Evolutionary conservation across 2,888 invertebrate genomes (phyloP), one percentile per base, ranked within the genome.

Genomic region (Polymixis flavicincta): DNA sequence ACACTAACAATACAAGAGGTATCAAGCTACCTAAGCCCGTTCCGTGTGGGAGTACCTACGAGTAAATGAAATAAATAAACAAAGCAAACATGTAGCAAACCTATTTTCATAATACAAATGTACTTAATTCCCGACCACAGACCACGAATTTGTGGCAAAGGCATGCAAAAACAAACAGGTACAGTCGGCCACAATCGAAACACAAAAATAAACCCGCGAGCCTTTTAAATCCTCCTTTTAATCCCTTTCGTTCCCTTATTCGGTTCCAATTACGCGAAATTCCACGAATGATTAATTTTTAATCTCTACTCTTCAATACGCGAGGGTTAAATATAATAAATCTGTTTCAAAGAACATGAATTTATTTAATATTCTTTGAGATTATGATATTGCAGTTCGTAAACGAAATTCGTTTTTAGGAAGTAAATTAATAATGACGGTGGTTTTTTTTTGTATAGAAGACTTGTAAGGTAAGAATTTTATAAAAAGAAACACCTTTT

Each of bases 211-310:
- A 85, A 82, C 84, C 84, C 70, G 74, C 61, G 54, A 74, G 64
- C 80, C 78, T 68, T 88, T 86, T 80, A 85, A 84, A 80, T 83
- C 86, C 80, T 79, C 74, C 74, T 78, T 80, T 80, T 85, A 85
- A 89, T 88, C 87, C 89, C 37, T 80, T 85, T 82, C 76, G 87
- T 86, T 84, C 86, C 84, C 76, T 87, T 88, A 91, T 91, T 88
- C 89, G 81, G 79, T 88, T 89, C 84, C 91, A 91, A 91, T 91
- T 91, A 89, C 84, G 82, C 71, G 74, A 86, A 89, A 89, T 87
- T 85, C 85, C 78, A 80, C 78, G 80, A 88, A 85, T 86, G 87
- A 87, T 89, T 85, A 85, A 88, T 89, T 90, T 90, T 89, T 89
- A 89, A 90, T 90, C 88, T 84, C 64, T 71, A 73, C 79, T 74